These are phyloP conservation scores for Orientallactaga sibirica DNA, from an alignment of 2,797 vertebrate species.

Conservation along the genomic window DNA sequence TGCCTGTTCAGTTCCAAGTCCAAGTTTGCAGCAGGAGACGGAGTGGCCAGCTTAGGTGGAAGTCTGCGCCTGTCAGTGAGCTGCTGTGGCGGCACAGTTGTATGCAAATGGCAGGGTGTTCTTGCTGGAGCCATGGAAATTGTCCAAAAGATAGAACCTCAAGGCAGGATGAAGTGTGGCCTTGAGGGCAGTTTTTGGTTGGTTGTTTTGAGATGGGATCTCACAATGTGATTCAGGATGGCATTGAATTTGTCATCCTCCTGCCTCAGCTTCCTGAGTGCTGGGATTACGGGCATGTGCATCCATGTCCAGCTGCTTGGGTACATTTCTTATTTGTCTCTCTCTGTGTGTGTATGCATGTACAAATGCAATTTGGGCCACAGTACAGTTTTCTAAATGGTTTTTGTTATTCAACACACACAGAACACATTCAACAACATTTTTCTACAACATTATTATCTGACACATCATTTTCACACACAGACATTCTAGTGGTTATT, in stretches of 20 bases:
- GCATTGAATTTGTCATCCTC: neutral
- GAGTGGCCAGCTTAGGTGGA: neutral
- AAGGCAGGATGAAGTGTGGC: neutral
- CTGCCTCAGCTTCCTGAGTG: neutral
- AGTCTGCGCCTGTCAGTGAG: neutral
- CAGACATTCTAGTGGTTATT: neutral
- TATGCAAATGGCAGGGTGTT: neutral
- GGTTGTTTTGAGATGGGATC: neutral
- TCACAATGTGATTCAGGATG: neutral
- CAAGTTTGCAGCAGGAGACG: neutral
- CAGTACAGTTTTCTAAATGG: neutral
- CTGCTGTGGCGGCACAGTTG: neutral
- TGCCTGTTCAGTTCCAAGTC: neutral
- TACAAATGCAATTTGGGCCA: neutral
- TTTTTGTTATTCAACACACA: conserved; percentile 13
- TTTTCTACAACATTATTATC: conserved; percentile 23
- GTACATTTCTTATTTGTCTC: neutral
- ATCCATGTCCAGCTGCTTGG: too few relatives aligned
- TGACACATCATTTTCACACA: neutral
- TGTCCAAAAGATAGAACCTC: neutral
- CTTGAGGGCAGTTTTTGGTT: neutral
- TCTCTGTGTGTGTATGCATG: neutral
- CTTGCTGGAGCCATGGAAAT: neutral
- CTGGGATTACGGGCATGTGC: neutral
- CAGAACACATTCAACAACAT: neutral